These are phyloP conservation scores for Blomia tropicalis DNA, from an alignment of 2,888 invertebrate genomes.

Conservation along the genomic window DNA sequence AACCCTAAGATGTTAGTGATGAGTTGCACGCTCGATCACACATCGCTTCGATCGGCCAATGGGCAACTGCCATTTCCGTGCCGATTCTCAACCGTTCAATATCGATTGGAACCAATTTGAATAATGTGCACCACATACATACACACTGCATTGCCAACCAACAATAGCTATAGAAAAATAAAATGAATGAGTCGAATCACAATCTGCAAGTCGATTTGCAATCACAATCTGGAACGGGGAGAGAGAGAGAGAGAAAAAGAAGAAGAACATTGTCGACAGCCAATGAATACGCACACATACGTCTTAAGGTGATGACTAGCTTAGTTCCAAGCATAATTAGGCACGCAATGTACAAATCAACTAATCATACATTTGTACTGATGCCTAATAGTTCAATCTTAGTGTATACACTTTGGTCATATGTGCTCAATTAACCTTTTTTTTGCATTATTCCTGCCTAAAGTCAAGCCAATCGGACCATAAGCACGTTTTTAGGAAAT, in stretches of 20 bases:
- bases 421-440: no score
- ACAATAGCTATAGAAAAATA: not conserved
- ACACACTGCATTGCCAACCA: not conserved
- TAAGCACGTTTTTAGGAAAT: not conserved
- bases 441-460: no score
- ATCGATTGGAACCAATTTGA: not conserved
- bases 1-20: not conserved
- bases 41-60: not conserved
- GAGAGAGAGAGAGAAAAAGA: no score
- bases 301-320: no score
- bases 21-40: not conserved
- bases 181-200: no score
- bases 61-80: no score
- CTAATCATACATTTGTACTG: not conserved
- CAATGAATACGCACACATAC: no score
- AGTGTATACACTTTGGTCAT: not conserved
- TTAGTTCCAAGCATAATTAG: not conserved
- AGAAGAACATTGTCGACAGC: no score
- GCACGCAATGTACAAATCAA: constrained; percentile 5
- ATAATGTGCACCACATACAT: not conserved
- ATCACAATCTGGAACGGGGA: no score
- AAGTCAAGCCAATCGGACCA: not conserved
- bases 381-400: not conserved
- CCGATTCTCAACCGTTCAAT: no score
- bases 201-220: no score